Conservation (phyloP, 2,113 vertebrate genomes). For the Colistium nudipinnis region DNA sequence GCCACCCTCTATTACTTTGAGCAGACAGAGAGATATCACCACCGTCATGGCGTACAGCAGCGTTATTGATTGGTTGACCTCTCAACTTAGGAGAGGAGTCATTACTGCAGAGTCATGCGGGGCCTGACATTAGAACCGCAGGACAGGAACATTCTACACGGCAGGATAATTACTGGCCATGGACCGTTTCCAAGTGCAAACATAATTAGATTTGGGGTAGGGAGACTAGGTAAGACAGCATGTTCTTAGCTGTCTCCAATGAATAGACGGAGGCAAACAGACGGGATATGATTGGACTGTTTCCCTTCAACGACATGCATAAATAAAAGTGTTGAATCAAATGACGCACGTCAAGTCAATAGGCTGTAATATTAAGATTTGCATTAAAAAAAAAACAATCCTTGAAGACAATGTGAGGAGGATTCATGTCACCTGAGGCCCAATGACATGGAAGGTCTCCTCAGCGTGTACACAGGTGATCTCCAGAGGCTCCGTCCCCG, state of each 20-base stretch:
- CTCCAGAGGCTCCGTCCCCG: conserved; percentile 95
- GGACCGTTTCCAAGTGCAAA: conserved; percentile 69
- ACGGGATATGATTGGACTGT: conserved; percentile 15
- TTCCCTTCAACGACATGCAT: neutral
- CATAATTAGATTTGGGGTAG: conserved; percentile 66
- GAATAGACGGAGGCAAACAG: conserved; percentile 28
- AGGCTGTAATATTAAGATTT: neutral
- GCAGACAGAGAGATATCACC: conserved; percentile 54
- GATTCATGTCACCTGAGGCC: conserved; percentile 89
- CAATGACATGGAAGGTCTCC: conserved; percentile 96
- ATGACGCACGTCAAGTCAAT: neutral
- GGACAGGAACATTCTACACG: conserved; percentile 63
- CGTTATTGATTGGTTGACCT: conserved; percentile 76
- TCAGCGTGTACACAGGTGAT: conserved; percentile 97
- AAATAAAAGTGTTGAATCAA: conserved; percentile 13
- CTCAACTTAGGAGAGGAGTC: conserved; percentile 67
- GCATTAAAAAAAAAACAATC: conserved; percentile 8
- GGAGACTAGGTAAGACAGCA: conserved; percentile 34
- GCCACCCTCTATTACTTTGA: conserved; percentile 54
- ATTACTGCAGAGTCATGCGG: conserved; percentile 70
- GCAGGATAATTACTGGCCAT: conserved; percentile 72
- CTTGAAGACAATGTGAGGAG: neutral
- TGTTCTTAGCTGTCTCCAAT: conserved; percentile 36
- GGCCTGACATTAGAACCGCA: conserved; percentile 63
- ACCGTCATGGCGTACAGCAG: conserved; percentile 15